Percentiles rank a stretch among this genome's conserved stretches.
These are phyloP conservation scores for Progne subis DNA, from an alignment of 2,113 vertebrate species.

Conservation along the genomic window DNA sequence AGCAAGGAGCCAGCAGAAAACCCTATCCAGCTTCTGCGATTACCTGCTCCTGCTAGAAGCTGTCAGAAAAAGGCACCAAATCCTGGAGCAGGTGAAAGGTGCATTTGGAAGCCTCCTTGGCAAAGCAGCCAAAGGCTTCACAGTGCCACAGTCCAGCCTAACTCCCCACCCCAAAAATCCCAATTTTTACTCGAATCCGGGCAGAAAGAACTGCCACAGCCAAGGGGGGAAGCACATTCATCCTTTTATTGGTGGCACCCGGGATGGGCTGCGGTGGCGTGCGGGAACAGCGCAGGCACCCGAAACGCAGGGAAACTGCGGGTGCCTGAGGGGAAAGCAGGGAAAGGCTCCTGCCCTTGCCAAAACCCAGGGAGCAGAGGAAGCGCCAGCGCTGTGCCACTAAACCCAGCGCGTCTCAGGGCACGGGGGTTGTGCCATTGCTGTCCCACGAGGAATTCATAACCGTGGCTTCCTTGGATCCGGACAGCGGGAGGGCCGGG, in stretches of 20 bases:
- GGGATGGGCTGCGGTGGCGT: fast-evolving
- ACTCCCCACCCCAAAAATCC: background rate
- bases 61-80: background rate
- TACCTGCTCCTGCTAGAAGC: background rate
- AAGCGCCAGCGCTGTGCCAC: fast-evolving
- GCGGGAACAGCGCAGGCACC: fast-evolving
- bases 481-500: fast-evolving
- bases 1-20: background rate
- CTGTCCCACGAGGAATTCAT: background rate
- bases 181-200: fast-evolving
- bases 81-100: background rate
- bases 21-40: background rate
- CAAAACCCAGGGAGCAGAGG: background rate
- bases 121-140: background rate
- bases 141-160: fast-evolving
- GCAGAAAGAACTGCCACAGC: background rate
- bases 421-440: fast-evolving
- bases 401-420: fast-evolving
- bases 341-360: background rate
- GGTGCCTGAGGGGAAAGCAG: background rate
- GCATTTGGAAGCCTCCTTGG: fast-evolving
- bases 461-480: fast-evolving
- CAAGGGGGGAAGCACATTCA: fast-evolving
- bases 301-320: fast-evolving
- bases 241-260: background rate